phyloP scores from a whole-genome alignment of 1,140 invertebrate species.

The Lamellibrachia luymesi region DNA sequence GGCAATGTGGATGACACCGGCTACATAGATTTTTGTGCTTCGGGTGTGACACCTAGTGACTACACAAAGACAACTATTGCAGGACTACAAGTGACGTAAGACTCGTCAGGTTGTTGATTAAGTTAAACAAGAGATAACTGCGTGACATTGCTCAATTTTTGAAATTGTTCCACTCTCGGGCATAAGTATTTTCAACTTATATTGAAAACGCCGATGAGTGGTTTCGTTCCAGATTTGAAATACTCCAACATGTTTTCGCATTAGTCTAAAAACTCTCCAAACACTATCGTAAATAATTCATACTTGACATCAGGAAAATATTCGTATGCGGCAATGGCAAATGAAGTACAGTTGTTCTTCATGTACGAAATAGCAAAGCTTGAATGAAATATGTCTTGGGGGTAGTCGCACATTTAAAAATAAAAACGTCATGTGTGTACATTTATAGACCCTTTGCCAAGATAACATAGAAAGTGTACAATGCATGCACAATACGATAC shows the following conservation, averaged over 20 bases:
- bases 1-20: too few species aligned
- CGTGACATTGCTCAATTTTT: too few species aligned
- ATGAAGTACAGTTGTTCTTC: neutral
- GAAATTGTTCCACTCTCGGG: neutral
- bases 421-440: neutral
- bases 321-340: neutral
- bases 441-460: neutral
- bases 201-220: neutral
- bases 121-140: too few species aligned
- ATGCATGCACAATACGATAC: neutral
- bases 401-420: neutral
- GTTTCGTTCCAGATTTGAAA: neutral
- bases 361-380: neutral
- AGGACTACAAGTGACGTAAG: too few species aligned
- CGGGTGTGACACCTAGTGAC: too few species aligned
- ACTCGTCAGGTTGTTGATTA: too few species aligned
- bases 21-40: too few species aligned
- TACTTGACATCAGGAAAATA: neutral
- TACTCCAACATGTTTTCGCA: neutral
- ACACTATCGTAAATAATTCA: neutral
- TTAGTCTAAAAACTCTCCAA: neutral
- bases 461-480: neutral
- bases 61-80: too few species aligned
- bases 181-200: neutral
- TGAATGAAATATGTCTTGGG: neutral